Percentiles rank a stretch among this genome's conserved stretches.
These are phyloP conservation scores for Phasia obesa DNA, from an alignment of 2,888 invertebrate species.

Conservation along the genomic window DNA sequence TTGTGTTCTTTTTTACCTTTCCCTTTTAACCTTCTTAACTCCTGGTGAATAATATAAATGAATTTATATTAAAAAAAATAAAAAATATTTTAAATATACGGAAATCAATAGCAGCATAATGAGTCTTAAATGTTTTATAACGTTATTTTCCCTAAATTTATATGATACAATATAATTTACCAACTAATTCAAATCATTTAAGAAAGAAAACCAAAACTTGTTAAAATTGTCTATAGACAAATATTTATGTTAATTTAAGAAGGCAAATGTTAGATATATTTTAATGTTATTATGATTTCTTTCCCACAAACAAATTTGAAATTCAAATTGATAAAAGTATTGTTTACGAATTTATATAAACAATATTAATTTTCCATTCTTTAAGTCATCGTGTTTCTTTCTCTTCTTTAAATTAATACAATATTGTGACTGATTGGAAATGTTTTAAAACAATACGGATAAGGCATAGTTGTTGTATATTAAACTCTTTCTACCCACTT, in stretches of 20 bases:
- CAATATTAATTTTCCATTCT: slow-evolving; percentile 32
- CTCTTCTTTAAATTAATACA: background rate
- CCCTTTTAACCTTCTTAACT: background rate
- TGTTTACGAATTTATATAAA: slow-evolving; percentile 9
- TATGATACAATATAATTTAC: slow-evolving; percentile 29
- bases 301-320: slow-evolving; percentile 31
- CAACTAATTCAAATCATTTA: slow-evolving; percentile 26
- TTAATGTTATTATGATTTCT: background rate
- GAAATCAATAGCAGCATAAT: slow-evolving; percentile 49
- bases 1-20: background rate
- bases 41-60: slow-evolving; percentile 14
- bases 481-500: slow-evolving; percentile 17
- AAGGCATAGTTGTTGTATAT: background rate
- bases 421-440: background rate
- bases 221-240: slow-evolving; percentile 55
- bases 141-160: slow-evolving; percentile 28
- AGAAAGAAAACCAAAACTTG: slow-evolving; percentile 19
- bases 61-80: slow-evolving; percentile 52
- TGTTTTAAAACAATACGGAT: slow-evolving; percentile 16
- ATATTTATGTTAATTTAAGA: slow-evolving; percentile 58
- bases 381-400: background rate
- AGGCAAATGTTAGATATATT: slow-evolving; percentile 40
- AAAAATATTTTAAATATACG: slow-evolving; percentile 40
- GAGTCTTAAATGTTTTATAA: slow-evolving; percentile 47
- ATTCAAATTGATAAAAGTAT: slow-evolving; percentile 45